phyloP scores from a whole-genome alignment of 2,888 invertebrate genomes.

The Mongoloraphidia duomilia region DNA sequence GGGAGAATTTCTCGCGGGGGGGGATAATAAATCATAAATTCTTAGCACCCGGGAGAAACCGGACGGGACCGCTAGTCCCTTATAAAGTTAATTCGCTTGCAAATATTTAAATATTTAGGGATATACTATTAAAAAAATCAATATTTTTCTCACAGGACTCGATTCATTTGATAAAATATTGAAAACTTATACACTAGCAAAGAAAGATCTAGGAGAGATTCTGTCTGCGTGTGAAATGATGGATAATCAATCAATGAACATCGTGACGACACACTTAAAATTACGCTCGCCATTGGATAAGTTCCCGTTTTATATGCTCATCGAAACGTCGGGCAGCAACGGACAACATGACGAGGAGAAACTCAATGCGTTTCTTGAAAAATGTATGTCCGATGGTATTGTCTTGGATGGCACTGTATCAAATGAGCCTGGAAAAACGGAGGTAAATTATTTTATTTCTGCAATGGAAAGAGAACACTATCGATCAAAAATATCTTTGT shows the following conservation, averaged over 20 bases:
- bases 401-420: conserved; percentile 75
- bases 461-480: neutral
- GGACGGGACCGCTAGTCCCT: no score
- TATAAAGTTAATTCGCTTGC: no score
- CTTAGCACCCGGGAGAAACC: no score
- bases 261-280: conserved; percentile 45
- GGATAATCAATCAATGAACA: conserved; percentile 59
- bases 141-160: conserved; percentile 38
- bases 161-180: conserved; percentile 65
- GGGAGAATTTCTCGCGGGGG: no score
- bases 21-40: no score
- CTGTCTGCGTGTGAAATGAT: conserved; percentile 94
- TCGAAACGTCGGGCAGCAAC: conserved; percentile 83
- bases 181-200: conserved; percentile 59
- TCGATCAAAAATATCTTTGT: no score
- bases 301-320: conserved; percentile 69
- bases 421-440: conserved; percentile 68
- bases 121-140: no score
- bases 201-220: conserved; percentile 68
- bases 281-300: conserved; percentile 43
- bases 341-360: conserved; percentile 78
- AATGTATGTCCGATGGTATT: conserved; percentile 52
- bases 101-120: no score
- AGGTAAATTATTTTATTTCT: conserved; percentile 32
- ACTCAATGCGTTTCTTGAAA: conserved; percentile 59